phyloP scores from a whole-genome alignment of 2,113 vertebrate species.

The Sylvietta virens region DNA sequence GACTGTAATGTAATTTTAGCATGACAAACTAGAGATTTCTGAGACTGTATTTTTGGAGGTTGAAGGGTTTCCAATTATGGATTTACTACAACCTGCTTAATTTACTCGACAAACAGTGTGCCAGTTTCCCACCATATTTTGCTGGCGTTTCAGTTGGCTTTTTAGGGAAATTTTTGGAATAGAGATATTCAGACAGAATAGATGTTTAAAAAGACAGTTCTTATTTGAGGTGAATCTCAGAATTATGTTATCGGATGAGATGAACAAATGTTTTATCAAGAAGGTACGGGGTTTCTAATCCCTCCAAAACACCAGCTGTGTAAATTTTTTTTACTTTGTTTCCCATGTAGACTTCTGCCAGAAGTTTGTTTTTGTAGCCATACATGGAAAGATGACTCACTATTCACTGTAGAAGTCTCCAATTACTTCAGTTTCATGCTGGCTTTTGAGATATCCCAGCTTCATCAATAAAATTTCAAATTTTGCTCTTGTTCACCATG shows the following conservation, averaged over 20 bases:
- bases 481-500: neutral
- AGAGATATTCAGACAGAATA: neutral
- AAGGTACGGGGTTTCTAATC: fast-evolving
- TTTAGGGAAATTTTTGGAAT: neutral
- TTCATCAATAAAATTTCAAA: neutral
- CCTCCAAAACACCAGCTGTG: neutral
- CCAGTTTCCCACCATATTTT: neutral
- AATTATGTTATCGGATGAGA: neutral
- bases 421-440: neutral
- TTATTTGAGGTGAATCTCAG: neutral
- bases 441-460: neutral
- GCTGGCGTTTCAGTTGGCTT: neutral
- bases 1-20: neutral
- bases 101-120: neutral
- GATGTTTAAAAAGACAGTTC: neutral
- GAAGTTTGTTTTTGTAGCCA: neutral
- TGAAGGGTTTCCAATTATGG: neutral
- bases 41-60: neutral
- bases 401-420: neutral
- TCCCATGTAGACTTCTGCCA: neutral
- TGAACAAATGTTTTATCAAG: neutral
- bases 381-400: neutral
- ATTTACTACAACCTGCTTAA: neutral
- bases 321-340: neutral
- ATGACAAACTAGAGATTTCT: neutral